Base-by-base conservation (phyloP, 2,888 invertebrate species). In the Sinhomidia bicolor region DNA sequence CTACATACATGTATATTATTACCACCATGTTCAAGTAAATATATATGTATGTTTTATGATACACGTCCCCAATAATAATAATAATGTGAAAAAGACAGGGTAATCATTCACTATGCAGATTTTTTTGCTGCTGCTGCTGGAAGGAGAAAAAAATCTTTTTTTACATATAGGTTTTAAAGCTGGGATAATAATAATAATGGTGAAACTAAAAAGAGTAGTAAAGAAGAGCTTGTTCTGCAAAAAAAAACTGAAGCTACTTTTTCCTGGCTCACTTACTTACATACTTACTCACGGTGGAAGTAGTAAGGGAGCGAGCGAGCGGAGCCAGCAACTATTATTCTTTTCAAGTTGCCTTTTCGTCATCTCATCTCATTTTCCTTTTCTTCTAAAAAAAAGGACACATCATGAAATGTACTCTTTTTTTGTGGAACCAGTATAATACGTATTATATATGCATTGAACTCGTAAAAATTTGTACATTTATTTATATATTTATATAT, bases 61-160 rank as follows among this genome's bases (percentile, higher is more conserved):
- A 32, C 2, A 47, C 7, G 65, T 54, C 14, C 54, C 4, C 36
- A 29, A 71, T 68, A 36, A 36, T 41, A 44, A 26, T 44, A 26
- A 47, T 76, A n/a, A 76, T 51, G 54, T 76, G 76, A 17, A 54
- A 54, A 54, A 51, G 76, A 76, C 76, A 76, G 76, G 54, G 76
- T 65, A 81, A 81, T 81, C 51, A 47, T 82, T 68, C 68, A 68
- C 57, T 44, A 74, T 84, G 83, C 74, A 84, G 83, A 84, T 84
- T 84, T 83, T 60, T 62, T 76, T 83, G n/a, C n/a, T n/a, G n/a
- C n/a, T n/a, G n/a, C n/a, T 84, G 68, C 83, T 81, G 20, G 47
- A 71, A 82, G 71, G 71, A n/a, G 62, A 82, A 81, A 65, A 81
- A 68, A 29, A 51, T 57, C 51, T 29, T 76, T 54, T n/a, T 71